Conservation (phyloP, 2,113 vertebrate genomes). For the Rhodinocichla rosea region DNA sequence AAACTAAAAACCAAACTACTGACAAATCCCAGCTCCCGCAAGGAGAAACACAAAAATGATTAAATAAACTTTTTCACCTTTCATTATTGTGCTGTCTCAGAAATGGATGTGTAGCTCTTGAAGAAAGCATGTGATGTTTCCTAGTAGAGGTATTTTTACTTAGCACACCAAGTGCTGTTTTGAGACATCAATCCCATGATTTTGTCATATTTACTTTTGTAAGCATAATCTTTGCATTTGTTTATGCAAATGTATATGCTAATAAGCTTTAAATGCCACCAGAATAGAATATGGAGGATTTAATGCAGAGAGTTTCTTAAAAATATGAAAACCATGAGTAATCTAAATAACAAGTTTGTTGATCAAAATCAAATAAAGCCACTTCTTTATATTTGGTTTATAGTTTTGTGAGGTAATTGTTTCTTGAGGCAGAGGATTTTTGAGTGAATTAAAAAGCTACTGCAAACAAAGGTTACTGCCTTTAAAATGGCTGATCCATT, state of each 20-base stretch:
- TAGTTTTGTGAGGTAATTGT: not conserved
- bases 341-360: not conserved
- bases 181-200: not conserved
- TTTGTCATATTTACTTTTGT: not conserved
- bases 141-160: not conserved
- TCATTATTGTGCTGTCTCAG: not conserved
- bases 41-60: not conserved
- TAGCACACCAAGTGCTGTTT: not conserved
- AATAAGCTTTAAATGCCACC: not conserved
- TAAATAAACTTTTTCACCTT: not conserved
- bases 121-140: not conserved
- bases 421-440: not conserved
- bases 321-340: not conserved
- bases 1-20: not conserved
- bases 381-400: not conserved
- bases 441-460: not conserved
- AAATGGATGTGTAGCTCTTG: not conserved
- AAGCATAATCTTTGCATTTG: not conserved
- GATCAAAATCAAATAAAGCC: not conserved
- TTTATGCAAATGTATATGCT: not conserved
- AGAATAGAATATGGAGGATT: not conserved
- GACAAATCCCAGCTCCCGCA: not conserved
- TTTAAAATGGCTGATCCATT: not conserved
- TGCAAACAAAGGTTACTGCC: not conserved
- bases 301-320: not conserved